phyloP scores from a whole-genome alignment of 2,888 invertebrate species.

The Argyresthia goedartella region DNA sequence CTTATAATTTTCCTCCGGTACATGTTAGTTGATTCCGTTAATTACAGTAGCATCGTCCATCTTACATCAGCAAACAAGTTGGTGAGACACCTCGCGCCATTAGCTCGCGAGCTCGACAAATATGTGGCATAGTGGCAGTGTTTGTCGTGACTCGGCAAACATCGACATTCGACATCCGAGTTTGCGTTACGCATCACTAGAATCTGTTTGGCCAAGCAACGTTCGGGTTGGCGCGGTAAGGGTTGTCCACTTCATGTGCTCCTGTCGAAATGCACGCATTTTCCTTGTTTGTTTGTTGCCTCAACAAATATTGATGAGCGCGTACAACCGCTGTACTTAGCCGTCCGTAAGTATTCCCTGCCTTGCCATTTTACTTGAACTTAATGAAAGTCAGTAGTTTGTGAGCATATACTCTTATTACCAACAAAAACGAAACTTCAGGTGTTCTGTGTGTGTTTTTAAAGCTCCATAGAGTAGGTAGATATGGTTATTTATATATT shows the following conservation, averaged over 20 bases:
- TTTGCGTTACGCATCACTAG: conserved; percentile 71
- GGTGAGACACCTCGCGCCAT: conserved; percentile 47
- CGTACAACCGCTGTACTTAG: conserved; percentile 4
- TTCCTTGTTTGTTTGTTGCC: conserved; percentile 33
- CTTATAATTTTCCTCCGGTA: conserved; percentile 13
- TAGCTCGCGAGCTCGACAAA: conserved; percentile 59
- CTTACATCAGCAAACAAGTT: conserved; percentile 39
- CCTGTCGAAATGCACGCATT: conserved; percentile 55
- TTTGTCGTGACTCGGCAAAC: conserved; percentile 59
- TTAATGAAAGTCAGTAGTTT: not conserved
- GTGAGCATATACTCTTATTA: too few relatives aligned
- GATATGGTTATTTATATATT: not conserved
- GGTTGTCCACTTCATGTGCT: conserved; percentile 55
- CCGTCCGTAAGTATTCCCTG: conserved; percentile 24
- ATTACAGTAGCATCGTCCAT: conserved; percentile 59
- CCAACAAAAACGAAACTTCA: too few relatives aligned
- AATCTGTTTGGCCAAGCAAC: conserved; percentile 49
- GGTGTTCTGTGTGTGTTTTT: too few relatives aligned
- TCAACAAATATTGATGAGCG: conserved; percentile 44
- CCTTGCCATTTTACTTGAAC: not conserved
- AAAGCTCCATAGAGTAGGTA: too few relatives aligned
- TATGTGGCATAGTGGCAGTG: conserved; percentile 57
- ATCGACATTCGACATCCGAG: conserved; percentile 45
- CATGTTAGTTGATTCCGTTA: conserved; percentile 28
- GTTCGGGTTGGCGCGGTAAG: conserved; percentile 44